Conservation (phyloP, 2,113 vertebrate species). For the Arizona elegans region DNA sequence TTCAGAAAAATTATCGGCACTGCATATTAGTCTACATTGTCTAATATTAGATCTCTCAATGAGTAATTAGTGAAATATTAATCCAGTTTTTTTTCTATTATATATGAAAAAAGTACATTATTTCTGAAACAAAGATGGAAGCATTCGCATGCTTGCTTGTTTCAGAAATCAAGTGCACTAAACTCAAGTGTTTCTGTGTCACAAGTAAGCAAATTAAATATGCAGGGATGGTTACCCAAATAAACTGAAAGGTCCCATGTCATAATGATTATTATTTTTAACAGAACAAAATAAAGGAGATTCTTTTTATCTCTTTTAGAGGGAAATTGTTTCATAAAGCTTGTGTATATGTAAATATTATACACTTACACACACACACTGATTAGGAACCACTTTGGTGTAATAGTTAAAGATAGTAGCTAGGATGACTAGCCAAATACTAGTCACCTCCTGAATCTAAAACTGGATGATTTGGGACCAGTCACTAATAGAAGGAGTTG, state of each 20-base stretch:
- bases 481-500: background rate
- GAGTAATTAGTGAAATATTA: constrained; percentile 57
- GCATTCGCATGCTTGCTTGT: constrained; percentile 52
- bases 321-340: constrained; percentile 51
- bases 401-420: background rate
- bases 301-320: constrained; percentile 44
- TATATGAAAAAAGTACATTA: constrained; percentile 45
- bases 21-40: background rate
- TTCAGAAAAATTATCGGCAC: background rate
- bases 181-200: constrained; percentile 54
- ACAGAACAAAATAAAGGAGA: constrained; percentile 52
- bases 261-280: constrained; percentile 40
- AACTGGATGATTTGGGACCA: background rate
- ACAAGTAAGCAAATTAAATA: constrained; percentile 54
- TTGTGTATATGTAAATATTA: constrained; percentile 13
- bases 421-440: background rate
- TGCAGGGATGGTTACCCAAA: constrained; percentile 47
- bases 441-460: background rate
- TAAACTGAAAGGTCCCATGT: constrained; percentile 41
- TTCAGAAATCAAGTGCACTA: constrained; percentile 59
- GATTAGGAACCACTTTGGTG: background rate
- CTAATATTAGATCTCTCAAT: background rate
- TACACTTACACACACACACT: constrained; percentile 23
- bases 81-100: constrained; percentile 28
- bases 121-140: constrained; percentile 50